Conservation (phyloP, 2,113 vertebrate species). For the Paraplagusia blochii region DNA sequence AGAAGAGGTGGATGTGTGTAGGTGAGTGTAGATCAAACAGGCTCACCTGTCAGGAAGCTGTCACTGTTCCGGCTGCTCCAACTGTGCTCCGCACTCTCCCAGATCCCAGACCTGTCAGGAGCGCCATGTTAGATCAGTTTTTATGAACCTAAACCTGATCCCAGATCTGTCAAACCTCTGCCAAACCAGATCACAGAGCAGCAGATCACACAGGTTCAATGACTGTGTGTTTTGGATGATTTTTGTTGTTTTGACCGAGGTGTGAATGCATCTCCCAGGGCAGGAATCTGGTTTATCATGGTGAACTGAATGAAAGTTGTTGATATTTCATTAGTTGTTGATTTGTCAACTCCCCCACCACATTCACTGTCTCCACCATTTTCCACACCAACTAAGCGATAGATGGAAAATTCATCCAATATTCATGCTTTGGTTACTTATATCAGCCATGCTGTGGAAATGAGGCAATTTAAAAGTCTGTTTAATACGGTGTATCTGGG, state of each 20-base stretch:
- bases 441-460: constrained; percentile 71
- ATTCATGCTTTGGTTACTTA: constrained; percentile 66
- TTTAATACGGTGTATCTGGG: constrained; percentile 74
- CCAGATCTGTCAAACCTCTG: constrained; percentile 68
- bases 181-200: constrained; percentile 54
- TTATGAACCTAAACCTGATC: constrained; percentile 59
- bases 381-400: constrained; percentile 49
- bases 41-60: constrained; percentile 69
- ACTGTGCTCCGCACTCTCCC: constrained; percentile 70
- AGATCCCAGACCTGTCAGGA: constrained; percentile 72
- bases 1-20: constrained; percentile 3
- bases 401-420: constrained; percentile 63
- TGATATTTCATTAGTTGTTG: constrained; percentile 5
- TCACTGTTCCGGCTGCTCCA: constrained; percentile 63
- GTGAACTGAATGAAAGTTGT: too few species aligned
- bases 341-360: constrained; percentile 3
- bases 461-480: constrained; percentile 76
- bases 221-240: constrained; percentile 4
- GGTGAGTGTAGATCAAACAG: constrained; percentile 59
- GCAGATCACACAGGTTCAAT: constrained; percentile 32
- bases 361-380: constrained; percentile 31
- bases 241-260: constrained; percentile 37
- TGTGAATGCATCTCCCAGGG: constrained; percentile 2
- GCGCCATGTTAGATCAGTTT: constrained; percentile 66
- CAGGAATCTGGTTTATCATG: too few species aligned